Conservation (phyloP, 1,140 invertebrate species). For the Tenebrio molitor region DNA sequence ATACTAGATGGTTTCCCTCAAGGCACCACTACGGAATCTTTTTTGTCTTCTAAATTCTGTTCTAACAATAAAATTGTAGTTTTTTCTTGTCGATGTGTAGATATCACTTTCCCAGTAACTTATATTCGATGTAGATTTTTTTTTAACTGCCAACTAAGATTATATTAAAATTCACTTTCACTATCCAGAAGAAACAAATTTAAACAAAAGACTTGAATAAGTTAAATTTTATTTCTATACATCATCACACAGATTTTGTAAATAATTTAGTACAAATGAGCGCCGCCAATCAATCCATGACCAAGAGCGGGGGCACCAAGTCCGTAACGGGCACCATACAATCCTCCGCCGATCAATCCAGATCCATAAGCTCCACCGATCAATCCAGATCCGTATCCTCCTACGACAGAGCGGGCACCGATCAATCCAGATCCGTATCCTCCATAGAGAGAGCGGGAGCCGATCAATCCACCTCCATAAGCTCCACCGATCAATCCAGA, state of each 20-base stretch:
- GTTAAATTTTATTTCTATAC: constrained; percentile 11
- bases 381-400: not conserved
- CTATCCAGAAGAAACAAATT: too few relatives aligned
- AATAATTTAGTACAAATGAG: constrained; percentile 11
- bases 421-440: not conserved
- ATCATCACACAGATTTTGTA: constrained; percentile 1
- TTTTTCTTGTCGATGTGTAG: too few relatives aligned
- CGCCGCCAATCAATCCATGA: not conserved
- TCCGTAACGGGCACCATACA: too few relatives aligned
- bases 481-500: not conserved
- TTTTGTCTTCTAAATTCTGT: too few relatives aligned
- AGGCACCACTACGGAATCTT: too few relatives aligned
- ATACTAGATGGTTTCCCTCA: too few relatives aligned
- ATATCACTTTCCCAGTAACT: too few relatives aligned
- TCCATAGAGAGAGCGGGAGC: not conserved
- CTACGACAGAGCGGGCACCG: not conserved
- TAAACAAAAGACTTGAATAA: not conserved
- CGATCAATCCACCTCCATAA: not conserved
- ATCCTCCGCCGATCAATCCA: too few relatives aligned
- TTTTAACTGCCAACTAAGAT: too few relatives aligned
- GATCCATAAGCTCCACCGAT: not conserved
- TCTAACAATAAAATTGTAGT: too few relatives aligned
- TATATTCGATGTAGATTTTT: too few relatives aligned
- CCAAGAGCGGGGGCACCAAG: not conserved
- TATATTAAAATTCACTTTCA: too few relatives aligned